Conservation (phyloP, 1,140 invertebrate genomes). For the Rhopalosiphum padi region DNA sequence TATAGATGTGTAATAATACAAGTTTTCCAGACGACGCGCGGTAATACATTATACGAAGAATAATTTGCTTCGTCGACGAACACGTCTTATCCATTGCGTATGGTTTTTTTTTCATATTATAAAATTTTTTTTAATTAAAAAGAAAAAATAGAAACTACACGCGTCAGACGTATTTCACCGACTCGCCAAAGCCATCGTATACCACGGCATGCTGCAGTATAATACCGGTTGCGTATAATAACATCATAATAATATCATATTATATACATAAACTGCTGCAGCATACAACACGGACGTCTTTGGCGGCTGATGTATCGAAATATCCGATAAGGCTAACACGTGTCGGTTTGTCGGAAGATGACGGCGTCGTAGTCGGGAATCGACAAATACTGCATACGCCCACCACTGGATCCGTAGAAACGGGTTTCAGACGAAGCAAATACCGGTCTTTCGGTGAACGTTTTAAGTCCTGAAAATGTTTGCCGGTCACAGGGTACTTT, state of each 20-base stretch:
- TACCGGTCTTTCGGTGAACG: not conserved
- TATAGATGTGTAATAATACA: not conserved
- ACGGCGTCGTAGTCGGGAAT: not conserved
- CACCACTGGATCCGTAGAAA: not conserved
- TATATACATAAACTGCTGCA: not conserved
- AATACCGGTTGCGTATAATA: not conserved
- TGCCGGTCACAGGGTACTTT: not conserved
- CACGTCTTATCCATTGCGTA: not conserved
- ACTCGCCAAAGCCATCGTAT: not conserved
- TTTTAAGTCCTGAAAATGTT: not conserved
- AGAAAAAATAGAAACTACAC: not conserved
- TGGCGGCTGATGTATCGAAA: not conserved
- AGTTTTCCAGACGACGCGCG: not conserved
- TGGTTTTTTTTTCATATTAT: not conserved
- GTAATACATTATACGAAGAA: not conserved
- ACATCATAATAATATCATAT: not conserved
- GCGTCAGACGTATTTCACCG: not conserved
- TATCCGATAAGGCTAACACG: not conserved
- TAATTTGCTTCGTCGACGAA: not conserved
- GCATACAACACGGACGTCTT: not conserved
- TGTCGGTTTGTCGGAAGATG: not conserved
- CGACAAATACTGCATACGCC: not conserved
- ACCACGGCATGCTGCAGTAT: not conserved
- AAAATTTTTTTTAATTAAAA: constrained; percentile 6
- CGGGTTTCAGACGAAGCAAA: not conserved